Conservation (phyloP, 2,113 vertebrate genomes). For the Meriones unguiculatus region DNA sequence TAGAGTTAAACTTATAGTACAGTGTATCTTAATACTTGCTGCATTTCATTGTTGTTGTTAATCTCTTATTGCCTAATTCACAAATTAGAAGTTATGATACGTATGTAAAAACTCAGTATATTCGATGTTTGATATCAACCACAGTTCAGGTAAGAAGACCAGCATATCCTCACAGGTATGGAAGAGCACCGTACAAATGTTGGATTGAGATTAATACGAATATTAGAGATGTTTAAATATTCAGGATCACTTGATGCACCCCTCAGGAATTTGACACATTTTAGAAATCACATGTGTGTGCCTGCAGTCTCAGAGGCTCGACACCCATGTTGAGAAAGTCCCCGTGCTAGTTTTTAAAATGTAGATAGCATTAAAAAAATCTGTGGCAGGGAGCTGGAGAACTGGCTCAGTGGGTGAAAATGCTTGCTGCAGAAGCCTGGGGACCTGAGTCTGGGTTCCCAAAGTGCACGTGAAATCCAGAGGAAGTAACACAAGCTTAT, state of each 20-base stretch:
- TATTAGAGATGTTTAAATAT: constrained; percentile 23
- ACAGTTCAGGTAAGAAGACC: neutral
- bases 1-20: neutral
- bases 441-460: neutral
- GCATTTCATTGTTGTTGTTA: neutral
- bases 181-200: neutral
- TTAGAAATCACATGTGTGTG: constrained; percentile 40
- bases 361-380: neutral
- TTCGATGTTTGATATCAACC: neutral
- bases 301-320: constrained; percentile 2
- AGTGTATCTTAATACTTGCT: neutral
- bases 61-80: neutral
- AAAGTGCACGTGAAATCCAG: neutral
- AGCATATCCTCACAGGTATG: neutral
- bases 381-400: neutral
- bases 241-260: constrained; percentile 5
- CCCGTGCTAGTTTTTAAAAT: neutral
- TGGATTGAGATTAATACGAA: neutral
- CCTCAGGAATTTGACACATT: constrained; percentile 19
- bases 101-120: neutral
- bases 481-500: neutral
- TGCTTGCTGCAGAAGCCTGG: neutral
- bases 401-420: neutral
- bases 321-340: neutral
- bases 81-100: neutral